Conservation (phyloP, 2,113 vertebrate species). For the Beaufortia kweichowensis region DNA sequence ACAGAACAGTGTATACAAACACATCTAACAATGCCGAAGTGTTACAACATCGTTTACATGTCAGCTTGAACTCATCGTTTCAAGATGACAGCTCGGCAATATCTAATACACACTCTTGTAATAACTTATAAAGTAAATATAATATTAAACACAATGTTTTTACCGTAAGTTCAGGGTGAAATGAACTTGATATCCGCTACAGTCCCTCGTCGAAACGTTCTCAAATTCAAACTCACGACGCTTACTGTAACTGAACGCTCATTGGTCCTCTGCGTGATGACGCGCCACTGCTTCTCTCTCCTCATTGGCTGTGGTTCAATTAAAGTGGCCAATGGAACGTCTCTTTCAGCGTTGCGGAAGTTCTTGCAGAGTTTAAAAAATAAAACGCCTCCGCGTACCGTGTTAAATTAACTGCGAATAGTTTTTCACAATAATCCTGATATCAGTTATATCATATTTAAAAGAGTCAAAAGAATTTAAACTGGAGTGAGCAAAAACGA, state of each 20-base stretch:
- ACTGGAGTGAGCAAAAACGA: too few relatives aligned
- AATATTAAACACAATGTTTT: background rate
- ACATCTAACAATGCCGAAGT: too few relatives aligned
- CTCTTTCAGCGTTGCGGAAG: background rate
- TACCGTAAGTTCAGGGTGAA: conserved; percentile 1
- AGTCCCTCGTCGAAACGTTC: background rate
- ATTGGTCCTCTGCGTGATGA: background rate
- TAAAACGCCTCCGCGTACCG: too few relatives aligned
- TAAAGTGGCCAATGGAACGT: background rate
- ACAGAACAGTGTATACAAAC: too few relatives aligned
- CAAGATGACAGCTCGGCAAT: background rate
- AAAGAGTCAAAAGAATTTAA: too few relatives aligned
- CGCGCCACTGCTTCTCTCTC: background rate
- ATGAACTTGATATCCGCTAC: background rate
- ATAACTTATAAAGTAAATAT: background rate
- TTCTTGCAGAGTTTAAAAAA: background rate
- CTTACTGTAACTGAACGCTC: background rate
- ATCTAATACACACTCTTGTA: background rate
- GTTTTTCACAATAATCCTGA: too few relatives aligned
- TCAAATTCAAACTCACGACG: conserved; percentile 27
- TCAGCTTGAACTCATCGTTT: too few relatives aligned
- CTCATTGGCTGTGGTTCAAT: background rate
- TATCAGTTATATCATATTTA: too few relatives aligned
- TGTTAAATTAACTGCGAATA: too few relatives aligned
- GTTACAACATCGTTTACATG: too few relatives aligned